These are phyloP conservation scores for Drosophila nigricruria DNA, from an alignment of 2,888 invertebrate genomes.

Conservation along the genomic window DNA sequence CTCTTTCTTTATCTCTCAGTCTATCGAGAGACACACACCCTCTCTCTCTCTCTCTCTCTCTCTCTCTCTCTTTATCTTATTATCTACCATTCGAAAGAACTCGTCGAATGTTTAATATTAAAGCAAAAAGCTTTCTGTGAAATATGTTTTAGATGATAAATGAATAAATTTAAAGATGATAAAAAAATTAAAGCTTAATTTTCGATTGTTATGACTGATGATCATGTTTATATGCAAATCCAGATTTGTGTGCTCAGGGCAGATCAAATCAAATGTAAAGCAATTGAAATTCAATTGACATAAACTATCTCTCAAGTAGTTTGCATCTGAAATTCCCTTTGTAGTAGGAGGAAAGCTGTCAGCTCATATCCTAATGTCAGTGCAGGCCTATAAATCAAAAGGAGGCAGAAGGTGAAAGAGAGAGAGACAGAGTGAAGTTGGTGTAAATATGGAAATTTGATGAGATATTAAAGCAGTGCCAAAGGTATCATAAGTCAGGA, in stretches of 20 bases:
- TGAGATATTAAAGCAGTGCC: slow-evolving; percentile 21
- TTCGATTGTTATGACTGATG: background rate
- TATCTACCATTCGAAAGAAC: background rate
- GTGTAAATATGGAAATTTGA: slow-evolving; percentile 44
- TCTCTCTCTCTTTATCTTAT: background rate
- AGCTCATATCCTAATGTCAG: background rate
- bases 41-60: background rate
- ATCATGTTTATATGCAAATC: background rate
- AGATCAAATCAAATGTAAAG: background rate
- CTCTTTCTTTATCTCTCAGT: background rate
- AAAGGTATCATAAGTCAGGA: slow-evolving; percentile 33
- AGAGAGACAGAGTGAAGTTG: background rate
- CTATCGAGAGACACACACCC: background rate
- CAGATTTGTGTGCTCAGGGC: background rate
- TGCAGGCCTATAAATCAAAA: background rate
- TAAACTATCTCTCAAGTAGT: background rate
- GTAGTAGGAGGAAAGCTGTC: background rate
- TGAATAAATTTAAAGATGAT: background rate
- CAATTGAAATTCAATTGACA: background rate
- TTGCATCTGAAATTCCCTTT: slow-evolving; percentile 5
- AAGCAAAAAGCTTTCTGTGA: background rate
- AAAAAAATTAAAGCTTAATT: background rate
- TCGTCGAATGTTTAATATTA: background rate
- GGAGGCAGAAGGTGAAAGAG: no score
- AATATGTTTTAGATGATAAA: background rate